Percentiles rank a stretch among this genome's conserved stretches.
Conservation (phyloP, 2,113 vertebrate genomes). For the Oriolus oriolus region DNA sequence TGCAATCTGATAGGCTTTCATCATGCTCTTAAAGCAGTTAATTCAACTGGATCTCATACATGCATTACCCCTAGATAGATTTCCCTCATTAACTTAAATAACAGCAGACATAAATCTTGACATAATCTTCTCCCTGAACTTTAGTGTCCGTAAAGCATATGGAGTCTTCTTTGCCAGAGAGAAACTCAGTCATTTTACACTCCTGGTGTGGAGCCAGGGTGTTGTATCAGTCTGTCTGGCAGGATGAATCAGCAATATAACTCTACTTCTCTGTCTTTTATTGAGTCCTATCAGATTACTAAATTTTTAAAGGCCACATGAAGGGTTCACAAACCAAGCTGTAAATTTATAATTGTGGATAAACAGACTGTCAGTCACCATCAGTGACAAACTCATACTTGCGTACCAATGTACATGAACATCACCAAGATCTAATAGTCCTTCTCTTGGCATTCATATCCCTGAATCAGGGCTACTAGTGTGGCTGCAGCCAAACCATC, state of each 20-base stretch:
- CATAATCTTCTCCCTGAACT: constrained; percentile 50
- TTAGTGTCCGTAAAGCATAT: constrained; percentile 49
- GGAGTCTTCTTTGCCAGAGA: not conserved
- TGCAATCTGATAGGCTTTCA: not conserved
- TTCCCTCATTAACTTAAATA: constrained; percentile 54
- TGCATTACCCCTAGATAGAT: constrained; percentile 22
- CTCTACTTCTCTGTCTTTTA: not conserved
- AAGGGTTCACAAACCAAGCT: not conserved
- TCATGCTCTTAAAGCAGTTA: constrained; percentile 6
- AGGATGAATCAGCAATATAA: not conserved
- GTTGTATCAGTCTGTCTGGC: not conserved
- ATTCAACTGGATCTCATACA: not conserved
- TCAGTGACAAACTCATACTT: not conserved
- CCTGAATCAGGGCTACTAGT: not conserved
- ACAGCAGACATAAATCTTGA: constrained; percentile 41
- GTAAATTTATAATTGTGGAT: not conserved
- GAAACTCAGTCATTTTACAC: constrained; percentile 9
- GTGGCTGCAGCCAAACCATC: not conserved
- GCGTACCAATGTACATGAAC: not conserved
- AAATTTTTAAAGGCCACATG: not conserved
- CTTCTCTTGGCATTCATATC: not conserved
- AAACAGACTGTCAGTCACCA: not conserved
- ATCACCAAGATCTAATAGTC: not conserved
- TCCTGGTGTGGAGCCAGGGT: not conserved
- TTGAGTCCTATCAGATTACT: not conserved